These are phyloP conservation scores for Stylophora pistillata DNA, from an alignment of 64 coral and sea anemone genomes.

Conservation along the genomic window DNA sequence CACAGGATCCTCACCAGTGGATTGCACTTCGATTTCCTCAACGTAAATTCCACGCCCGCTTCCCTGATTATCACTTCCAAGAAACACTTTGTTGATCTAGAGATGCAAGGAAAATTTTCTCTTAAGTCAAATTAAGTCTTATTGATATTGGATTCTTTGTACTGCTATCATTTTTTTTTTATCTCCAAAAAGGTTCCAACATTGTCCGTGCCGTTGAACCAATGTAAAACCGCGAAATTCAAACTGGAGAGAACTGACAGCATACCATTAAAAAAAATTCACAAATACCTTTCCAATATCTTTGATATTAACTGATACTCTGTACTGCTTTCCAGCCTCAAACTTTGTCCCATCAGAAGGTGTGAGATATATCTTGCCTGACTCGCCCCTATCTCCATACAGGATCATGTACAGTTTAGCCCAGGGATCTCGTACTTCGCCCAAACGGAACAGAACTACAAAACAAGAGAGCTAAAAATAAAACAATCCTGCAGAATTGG, in stretches of 20 bases:
- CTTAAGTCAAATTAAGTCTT: too few relatives aligned
- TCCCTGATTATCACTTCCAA: conserved; percentile 61
- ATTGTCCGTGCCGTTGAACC: too few relatives aligned
- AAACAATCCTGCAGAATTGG: too few relatives aligned
- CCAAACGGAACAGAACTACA: conserved; percentile 63
- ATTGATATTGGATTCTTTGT: too few relatives aligned
- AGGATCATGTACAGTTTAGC: conserved; percentile 83
- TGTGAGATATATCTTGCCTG: conserved; percentile 68
- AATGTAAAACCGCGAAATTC: too few relatives aligned
- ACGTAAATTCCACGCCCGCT: conserved; percentile 62
- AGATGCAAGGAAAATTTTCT: neutral
- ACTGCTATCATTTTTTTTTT: too few relatives aligned
- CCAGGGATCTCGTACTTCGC: conserved; percentile 73
- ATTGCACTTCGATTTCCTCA: conserved; percentile 72
- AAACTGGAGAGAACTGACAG: too few relatives aligned
- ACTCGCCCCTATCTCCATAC: conserved; percentile 80
- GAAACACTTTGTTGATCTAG: conserved; percentile 74
- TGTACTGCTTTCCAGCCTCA: conserved; percentile 72
- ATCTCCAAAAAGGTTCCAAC: too few relatives aligned
- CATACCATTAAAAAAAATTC: neutral
- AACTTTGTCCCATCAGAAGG: conserved; percentile 65
- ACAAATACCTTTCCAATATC: conserved; percentile 96
- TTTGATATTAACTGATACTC: conserved; percentile 68
- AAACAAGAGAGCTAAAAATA: neutral
- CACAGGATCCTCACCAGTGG: conserved; percentile 43